These are phyloP conservation scores for Machimus atricapillus DNA, from an alignment of 2,888 invertebrate species.

Conservation along the genomic window DNA sequence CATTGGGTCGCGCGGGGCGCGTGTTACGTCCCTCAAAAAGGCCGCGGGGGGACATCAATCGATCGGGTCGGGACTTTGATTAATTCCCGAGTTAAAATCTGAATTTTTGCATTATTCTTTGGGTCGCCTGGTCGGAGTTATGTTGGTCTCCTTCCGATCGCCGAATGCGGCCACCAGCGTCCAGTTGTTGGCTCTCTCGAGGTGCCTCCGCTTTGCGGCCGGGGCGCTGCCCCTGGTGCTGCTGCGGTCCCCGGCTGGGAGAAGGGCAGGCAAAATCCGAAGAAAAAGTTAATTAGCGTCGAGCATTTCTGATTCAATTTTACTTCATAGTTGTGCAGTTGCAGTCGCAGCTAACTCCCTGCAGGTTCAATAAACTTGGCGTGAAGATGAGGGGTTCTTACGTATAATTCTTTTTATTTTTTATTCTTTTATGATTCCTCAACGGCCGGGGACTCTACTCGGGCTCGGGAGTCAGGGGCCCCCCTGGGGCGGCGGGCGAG, in stretches of 20 bases:
- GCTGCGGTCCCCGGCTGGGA: neutral
- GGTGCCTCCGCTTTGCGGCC: neutral
- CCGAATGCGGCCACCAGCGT: neutral
- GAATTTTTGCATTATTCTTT: neutral
- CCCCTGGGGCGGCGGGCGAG: neutral
- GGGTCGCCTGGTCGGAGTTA: neutral
- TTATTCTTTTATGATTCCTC: neutral
- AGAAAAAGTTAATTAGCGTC: conserved; percentile 35
- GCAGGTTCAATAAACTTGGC: conserved; percentile 27
- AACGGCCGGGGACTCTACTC: neutral
- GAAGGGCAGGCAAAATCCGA: conserved; percentile 7
- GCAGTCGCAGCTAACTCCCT: conserved; percentile 5
- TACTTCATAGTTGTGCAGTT: conserved; percentile 28
- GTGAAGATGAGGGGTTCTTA: neutral
- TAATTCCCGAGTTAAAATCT: neutral
- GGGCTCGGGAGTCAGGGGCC: neutral
- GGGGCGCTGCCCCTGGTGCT: neutral
- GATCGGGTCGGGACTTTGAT: neutral
- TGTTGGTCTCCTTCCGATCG: neutral
- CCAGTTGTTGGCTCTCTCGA: neutral
- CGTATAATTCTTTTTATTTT: neutral
- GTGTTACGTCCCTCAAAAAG: neutral
- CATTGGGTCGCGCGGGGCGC: neutral
- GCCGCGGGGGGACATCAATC: neutral
- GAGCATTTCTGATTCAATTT: conserved; percentile 33